These are phyloP conservation scores for Machaerirhynchus nigripectus DNA, from an alignment of 2,113 vertebrate species.

Conservation along the genomic window DNA sequence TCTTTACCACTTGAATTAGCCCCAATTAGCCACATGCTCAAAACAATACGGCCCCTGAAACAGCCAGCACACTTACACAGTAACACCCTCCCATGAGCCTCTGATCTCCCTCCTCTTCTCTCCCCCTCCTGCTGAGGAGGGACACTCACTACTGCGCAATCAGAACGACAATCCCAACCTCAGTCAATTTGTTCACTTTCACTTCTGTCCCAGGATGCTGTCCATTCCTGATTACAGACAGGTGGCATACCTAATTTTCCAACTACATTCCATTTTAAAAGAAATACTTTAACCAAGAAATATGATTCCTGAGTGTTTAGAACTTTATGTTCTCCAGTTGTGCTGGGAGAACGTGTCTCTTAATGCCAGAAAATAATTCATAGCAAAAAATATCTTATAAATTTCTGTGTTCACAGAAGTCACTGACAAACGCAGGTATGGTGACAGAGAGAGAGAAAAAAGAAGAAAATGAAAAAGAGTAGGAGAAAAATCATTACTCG, in stretches of 20 bases:
- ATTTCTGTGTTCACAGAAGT: neutral
- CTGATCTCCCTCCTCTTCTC: neutral
- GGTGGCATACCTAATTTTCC: neutral
- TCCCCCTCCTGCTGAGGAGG: neutral
- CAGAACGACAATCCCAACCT: neutral
- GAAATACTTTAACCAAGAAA: neutral
- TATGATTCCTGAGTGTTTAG: neutral
- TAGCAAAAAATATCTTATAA: neutral
- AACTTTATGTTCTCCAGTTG: neutral
- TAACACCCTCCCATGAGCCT: neutral
- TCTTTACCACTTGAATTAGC: neutral
- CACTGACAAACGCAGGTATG: neutral
- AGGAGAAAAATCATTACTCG: neutral
- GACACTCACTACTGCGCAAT: neutral
- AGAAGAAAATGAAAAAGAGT: rapidly evolving
- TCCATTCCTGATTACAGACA: neutral
- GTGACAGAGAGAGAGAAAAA: neutral
- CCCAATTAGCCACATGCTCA: neutral
- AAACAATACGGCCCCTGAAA: neutral
- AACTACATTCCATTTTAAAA: neutral
- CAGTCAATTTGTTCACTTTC: neutral
- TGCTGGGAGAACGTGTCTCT: neutral
- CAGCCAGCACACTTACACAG: rapidly evolving
- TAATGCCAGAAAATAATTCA: neutral
- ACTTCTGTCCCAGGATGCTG: neutral